These are phyloP conservation scores for Acanthurus lineatus DNA, from an alignment of 2,797 vertebrate genomes.

Conservation along the genomic window DNA sequence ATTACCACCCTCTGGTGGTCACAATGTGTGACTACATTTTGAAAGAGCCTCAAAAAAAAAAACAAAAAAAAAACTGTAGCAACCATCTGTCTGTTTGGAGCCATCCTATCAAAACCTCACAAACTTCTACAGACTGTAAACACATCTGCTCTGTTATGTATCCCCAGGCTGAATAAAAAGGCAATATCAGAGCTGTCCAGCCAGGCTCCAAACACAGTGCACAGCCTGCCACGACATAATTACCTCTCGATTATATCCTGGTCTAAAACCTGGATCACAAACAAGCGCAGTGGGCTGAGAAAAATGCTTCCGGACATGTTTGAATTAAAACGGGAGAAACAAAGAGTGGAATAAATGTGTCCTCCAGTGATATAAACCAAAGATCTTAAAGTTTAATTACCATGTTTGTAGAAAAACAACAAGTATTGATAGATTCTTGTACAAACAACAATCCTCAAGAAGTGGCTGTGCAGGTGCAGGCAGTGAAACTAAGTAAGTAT, in stretches of 20 bases:
- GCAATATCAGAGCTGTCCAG: constrained; percentile 23
- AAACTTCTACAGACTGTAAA: constrained; percentile 25
- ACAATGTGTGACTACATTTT: constrained; percentile 23
- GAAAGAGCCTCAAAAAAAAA: background rate
- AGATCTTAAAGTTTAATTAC: background rate
- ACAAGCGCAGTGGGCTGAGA: constrained; percentile 9
- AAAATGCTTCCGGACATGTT: constrained; percentile 10
- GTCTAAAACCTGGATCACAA: constrained; percentile 22
- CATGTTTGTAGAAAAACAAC: background rate
- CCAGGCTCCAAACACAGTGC: constrained; percentile 17
- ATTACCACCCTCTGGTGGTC: constrained; percentile 73
- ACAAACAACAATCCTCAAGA: background rate
- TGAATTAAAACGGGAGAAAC: constrained; percentile 8
- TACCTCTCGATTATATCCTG: constrained; percentile 28
- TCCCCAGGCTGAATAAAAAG: constrained; percentile 1
- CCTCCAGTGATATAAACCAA: constrained; percentile 10
- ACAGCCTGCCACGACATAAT: constrained; percentile 26
- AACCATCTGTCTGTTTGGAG: background rate
- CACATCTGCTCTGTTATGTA: constrained; percentile 11
- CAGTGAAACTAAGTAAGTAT: background rate
- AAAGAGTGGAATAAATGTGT: background rate
- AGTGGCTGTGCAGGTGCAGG: background rate
- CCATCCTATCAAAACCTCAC: background rate
- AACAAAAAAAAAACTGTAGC: background rate
- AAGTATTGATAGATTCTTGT: background rate